Base-by-base conservation (phyloP, 2,888 invertebrate genomes). In the Halictus quadricinctus region DNA sequence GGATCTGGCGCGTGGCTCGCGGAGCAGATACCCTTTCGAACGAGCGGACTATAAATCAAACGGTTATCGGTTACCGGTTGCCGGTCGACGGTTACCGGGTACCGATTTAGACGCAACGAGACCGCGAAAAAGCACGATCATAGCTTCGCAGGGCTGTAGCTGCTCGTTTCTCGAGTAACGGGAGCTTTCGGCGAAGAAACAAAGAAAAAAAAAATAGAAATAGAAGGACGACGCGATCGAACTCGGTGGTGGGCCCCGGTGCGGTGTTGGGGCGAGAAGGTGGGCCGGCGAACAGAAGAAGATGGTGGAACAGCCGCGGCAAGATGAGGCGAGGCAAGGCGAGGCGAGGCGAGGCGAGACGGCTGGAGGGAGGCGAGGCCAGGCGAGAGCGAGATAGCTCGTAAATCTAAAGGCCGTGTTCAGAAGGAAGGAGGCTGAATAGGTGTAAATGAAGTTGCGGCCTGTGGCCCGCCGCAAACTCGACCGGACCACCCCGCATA, bases 391-490 rank as follows among this genome's bases (percentile, higher is more conserved):
- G 86, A 91, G 91, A 91, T 91, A 89, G 92, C 93, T 93, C 93
- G 92, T 93, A 93, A 93, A 93, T 91, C 92, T 92, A 91, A 89
- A 91, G 90, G 85, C 89, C 88, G 86, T 88, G 89, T 86, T 88
- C 88, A 73, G 89, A 88, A 87, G 88, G 89, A 88, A 87, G 86
- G 89, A 88, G 88, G 89, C 91, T 93, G 93, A 94, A 94, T 94
- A 94, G 93, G 94, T 94, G 94, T 93, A 94, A 94, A 94, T 93
- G 93, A 94, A 94, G 93, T 94, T 94, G 93, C 92, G 93, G 92
- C 91, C 91, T 93, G 92, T 91, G 92, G 88, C 79, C 86, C 76
- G 85, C 89, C 89, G 88, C 90, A 90, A 88, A 88, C 88, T 88
- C 88, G 81, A 82, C 88, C 77, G 88, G 93, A 93, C 93, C 93